phyloP scores from a whole-genome alignment of 2,113 vertebrate species.

The Myotis yumanensis region DNA sequence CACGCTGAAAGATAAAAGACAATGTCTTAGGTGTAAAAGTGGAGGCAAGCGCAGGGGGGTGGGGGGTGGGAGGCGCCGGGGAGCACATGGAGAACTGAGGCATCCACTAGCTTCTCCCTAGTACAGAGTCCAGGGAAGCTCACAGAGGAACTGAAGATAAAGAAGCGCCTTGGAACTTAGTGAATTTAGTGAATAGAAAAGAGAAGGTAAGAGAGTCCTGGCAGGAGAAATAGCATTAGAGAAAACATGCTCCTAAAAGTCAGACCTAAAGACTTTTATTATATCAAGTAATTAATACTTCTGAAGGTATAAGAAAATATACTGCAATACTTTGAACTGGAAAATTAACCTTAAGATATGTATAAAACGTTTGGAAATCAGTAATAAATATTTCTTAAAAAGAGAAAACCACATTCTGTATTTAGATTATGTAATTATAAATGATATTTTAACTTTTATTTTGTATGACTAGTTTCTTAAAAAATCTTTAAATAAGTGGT shows the following conservation, averaged over 20 bases:
- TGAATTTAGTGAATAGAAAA: not conserved
- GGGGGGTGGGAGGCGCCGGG: too few relatives aligned
- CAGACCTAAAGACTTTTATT: not conserved
- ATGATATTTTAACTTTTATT: slow-evolving; percentile 15
- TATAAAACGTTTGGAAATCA: not conserved
- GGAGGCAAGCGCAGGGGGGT: not conserved
- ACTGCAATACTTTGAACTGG: not conserved
- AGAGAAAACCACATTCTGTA: not conserved
- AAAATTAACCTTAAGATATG: not conserved
- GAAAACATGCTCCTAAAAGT: not conserved
- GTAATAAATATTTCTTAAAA: not conserved
- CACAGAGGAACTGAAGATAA: not conserved
- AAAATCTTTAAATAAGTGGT: not conserved
- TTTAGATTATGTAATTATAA: not conserved
- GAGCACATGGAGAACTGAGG: not conserved
- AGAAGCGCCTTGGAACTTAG: not conserved
- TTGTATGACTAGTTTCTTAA: not conserved
- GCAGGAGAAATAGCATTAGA: not conserved
- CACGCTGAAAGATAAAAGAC: not conserved
- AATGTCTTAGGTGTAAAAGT: not conserved
- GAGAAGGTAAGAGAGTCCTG: not conserved
- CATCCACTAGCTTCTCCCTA: not conserved
- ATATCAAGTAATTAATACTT: not conserved
- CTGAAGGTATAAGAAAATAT: not conserved
- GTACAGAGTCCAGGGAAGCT: not conserved